These are phyloP conservation scores for Eupeodes luniger DNA, from an alignment of 2,888 invertebrate species.

Conservation along the genomic window DNA sequence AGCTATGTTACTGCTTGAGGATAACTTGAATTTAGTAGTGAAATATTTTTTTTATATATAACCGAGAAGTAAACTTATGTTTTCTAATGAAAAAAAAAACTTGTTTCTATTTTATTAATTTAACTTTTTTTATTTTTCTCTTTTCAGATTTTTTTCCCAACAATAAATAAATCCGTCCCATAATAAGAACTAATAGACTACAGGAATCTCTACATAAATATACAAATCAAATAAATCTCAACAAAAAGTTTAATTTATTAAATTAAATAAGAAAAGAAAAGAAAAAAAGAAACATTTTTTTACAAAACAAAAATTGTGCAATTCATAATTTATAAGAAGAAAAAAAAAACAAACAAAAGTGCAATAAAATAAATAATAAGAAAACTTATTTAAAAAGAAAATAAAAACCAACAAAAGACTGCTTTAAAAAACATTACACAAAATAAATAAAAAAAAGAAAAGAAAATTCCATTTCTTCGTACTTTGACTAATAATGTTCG, in stretches of 20 bases:
- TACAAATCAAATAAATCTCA: neutral
- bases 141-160: constrained; percentile 56
- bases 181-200: constrained; percentile 45
- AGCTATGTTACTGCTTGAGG: too few relatives aligned
- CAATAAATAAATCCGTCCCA: constrained; percentile 64
- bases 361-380: constrained; percentile 30
- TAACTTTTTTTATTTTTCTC: constrained; percentile 3
- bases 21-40: too few relatives aligned
- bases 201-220: constrained; percentile 62
- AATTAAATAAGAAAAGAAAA: neutral
- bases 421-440: neutral
- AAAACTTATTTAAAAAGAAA: neutral
- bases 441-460: constrained; percentile 14
- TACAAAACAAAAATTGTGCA: constrained; percentile 49
- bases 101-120: too few relatives aligned
- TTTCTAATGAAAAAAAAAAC: too few relatives aligned
- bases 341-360: constrained; percentile 23
- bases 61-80: too few relatives aligned
- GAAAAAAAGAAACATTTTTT: constrained; percentile 15
- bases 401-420: constrained; percentile 34
- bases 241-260: constrained; percentile 1
- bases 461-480: constrained; percentile 17
- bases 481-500: constrained; percentile 86
- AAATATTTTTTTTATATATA: too few relatives aligned
- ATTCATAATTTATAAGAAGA: neutral